Base-by-base conservation (phyloP, 2,113 vertebrate species). In the Indicator indicator region DNA sequence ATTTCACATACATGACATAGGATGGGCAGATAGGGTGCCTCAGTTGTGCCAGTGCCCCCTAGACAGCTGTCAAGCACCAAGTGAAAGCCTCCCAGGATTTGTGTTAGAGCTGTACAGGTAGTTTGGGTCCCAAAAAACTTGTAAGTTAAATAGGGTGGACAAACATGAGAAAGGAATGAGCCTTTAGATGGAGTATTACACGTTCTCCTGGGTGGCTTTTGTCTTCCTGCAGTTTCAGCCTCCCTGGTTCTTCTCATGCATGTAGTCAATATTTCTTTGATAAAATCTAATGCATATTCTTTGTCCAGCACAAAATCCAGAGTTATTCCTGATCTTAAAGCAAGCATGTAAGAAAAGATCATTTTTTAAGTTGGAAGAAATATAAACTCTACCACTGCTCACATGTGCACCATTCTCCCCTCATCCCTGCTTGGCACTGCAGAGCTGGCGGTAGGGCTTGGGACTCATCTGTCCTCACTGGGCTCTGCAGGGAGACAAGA, bases 371-470 rank as follows among this genome's bases (percentile, higher is more conserved):
- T 32, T 82, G 67, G 24, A 58, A 90, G n/a, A 40, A 62, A 87
- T 52, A 48, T 0, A 0, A 86, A 9, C 36, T 30, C 26, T 46
- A 1, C 32, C 1, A 0, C 36, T 42, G 8, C 23, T 38, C 65
- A 59, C 19, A 46, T 58, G 36, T 15, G 27, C 59, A 40, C 27
- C 4, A 2, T 67, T 74, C 16, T 59, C 4, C 56, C 11, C 26
- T 69, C 3, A 1, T 9, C 32, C 13, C 54, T 88, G 19, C 28
- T 44, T 54, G 40, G 67, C 59, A 17, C 33, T 46, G 42, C 38
- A 71, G 62, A 56, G 40, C 33, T 76, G 59, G 65, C 21, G 73
- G 13, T n/a, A 5, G 2, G 73, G 40, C 38, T 88, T 26, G 8
- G 81, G 32, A 20, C n/a, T 67, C 56, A 20, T 18, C n/a, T 17